A percentile compares a stretch with the other conserved stretches of the same genome.
Evolutionary conservation across 2,113 vertebrate genomes (phyloP).

Genomic region (Cranoglanis bouderius): DNA sequence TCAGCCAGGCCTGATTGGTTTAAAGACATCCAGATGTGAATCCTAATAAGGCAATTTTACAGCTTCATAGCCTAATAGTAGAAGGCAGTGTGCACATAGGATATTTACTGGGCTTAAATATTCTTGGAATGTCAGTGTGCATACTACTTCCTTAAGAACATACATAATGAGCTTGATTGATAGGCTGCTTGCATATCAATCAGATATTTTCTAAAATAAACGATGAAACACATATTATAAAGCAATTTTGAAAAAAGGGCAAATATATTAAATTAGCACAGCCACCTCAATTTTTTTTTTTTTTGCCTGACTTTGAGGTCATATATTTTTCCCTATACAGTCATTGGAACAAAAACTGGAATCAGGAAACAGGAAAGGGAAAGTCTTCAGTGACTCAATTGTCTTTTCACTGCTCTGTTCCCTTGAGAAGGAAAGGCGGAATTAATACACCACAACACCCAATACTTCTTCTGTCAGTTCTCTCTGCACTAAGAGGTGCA

Average conservation of each 20-base stretch:
- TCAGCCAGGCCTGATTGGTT: neutral
- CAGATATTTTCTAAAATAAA: neutral
- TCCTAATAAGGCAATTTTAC: neutral
- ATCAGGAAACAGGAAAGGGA: slow-evolving; percentile 22
- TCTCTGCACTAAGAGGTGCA: neutral
- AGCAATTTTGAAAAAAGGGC: neutral
- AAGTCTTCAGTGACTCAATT: neutral
- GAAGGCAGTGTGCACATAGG: neutral
- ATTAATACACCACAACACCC: neutral
- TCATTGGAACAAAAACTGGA: neutral
- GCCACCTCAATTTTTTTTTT: no score
- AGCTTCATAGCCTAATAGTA: neutral
- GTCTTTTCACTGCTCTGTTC: neutral
- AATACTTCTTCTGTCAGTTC: neutral
- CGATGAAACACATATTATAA: neutral
- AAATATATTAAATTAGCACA: neutral
- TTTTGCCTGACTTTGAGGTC: neutral
- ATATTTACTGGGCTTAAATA: neutral
- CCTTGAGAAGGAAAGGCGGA: neutral
- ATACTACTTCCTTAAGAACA: slow-evolving; percentile 1
- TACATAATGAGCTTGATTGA: neutral
- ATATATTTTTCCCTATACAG: neutral
- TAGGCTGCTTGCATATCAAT: neutral
- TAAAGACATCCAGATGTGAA: slow-evolving; percentile 24
- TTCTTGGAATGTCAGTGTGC: neutral